Conservation (phyloP, 2,113 vertebrate genomes). For the Perccottus glenii region DNA sequence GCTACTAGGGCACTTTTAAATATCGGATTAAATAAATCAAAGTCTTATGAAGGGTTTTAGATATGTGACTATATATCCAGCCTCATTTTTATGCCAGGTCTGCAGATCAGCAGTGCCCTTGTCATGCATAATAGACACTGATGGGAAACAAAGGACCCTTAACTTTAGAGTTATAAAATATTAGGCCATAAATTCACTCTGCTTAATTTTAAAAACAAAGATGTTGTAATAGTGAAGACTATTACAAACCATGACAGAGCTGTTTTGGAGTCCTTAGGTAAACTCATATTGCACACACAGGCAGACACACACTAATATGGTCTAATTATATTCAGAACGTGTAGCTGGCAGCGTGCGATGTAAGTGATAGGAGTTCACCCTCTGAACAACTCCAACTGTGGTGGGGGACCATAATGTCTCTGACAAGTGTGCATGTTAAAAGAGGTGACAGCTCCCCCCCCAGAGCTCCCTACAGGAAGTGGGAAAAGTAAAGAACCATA, state of each 20-base stretch:
- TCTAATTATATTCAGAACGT: constrained; percentile 60
- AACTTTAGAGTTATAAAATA: constrained; percentile 24
- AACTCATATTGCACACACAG: constrained; percentile 23
- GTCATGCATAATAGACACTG: constrained; percentile 44
- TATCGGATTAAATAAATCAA: constrained; percentile 44
- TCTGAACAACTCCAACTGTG: background rate
- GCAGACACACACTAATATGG: constrained; percentile 54
- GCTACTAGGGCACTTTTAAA: constrained; percentile 23
- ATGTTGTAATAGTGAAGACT: constrained; percentile 24
- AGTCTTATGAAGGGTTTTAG: constrained; percentile 28
- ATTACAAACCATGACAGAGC: constrained; percentile 27
- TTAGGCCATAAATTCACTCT: constrained; percentile 36
- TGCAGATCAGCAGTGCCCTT: constrained; percentile 37
- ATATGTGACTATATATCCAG: constrained; percentile 32
- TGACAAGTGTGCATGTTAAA: constrained; percentile 10
- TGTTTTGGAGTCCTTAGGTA: constrained; percentile 24
- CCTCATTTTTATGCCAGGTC: constrained; percentile 22
- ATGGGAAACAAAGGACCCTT: constrained; percentile 49
- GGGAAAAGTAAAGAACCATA: background rate
- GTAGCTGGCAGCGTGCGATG: constrained; percentile 29
- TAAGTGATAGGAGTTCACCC: constrained; percentile 14
- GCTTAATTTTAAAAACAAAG: constrained; percentile 34
- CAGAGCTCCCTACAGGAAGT: background rate
- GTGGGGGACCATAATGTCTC: constrained; percentile 3
- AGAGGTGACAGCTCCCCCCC: constrained; percentile 2